A percentile compares a stretch with the other conserved stretches of the same genome.
phyloP scores from a whole-genome alignment of 1,140 invertebrate genomes.

The Drosophila mayri region DNA sequence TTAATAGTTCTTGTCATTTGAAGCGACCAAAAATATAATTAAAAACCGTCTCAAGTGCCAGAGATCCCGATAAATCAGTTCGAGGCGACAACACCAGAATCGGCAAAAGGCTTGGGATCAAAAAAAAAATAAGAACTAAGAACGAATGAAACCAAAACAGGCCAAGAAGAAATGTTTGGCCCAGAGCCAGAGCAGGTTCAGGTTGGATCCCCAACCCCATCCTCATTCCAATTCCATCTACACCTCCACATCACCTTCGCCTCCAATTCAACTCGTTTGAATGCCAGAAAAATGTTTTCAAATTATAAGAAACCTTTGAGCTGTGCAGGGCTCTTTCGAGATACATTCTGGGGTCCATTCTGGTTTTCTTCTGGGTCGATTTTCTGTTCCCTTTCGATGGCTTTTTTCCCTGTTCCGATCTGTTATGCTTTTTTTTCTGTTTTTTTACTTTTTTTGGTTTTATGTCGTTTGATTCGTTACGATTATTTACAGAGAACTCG shows the following conservation, averaged over 20 bases:
- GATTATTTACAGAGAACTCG: constrained; percentile 75
- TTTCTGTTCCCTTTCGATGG: constrained; percentile 23
- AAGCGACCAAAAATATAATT: constrained; percentile 61
- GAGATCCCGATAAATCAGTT: constrained; percentile 62
- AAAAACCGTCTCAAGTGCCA: constrained; percentile 64
- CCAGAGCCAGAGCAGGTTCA: constrained; percentile 35
- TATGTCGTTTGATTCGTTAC: constrained; percentile 71
- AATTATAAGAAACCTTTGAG: constrained; percentile 57
- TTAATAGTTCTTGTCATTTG: constrained; percentile 69
- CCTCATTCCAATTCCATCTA: constrained; percentile 1
- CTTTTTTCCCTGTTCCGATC: constrained; percentile 16
- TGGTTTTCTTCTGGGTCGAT: constrained; percentile 34
- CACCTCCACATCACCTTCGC: constrained; percentile 19
- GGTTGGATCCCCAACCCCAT: not conserved
- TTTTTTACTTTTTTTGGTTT: constrained; percentile 23
- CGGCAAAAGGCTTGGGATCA: constrained; percentile 54
- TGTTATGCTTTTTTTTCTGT: constrained; percentile 10
- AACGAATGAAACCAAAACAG: constrained; percentile 20
- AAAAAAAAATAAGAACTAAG: constrained; percentile 12
- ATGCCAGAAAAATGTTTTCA: constrained; percentile 59
- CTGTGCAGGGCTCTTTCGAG: constrained; percentile 14
- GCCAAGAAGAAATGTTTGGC: constrained; percentile 48
- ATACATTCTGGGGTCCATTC: constrained; percentile 24
- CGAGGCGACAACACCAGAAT: constrained; percentile 48
- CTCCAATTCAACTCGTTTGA: constrained; percentile 40